Percentiles rank a stretch among this genome's conserved stretches.
Evolutionary conservation across 2,113 vertebrate genomes (phyloP).

Genomic region (Telmatochromis sp.): DNA sequence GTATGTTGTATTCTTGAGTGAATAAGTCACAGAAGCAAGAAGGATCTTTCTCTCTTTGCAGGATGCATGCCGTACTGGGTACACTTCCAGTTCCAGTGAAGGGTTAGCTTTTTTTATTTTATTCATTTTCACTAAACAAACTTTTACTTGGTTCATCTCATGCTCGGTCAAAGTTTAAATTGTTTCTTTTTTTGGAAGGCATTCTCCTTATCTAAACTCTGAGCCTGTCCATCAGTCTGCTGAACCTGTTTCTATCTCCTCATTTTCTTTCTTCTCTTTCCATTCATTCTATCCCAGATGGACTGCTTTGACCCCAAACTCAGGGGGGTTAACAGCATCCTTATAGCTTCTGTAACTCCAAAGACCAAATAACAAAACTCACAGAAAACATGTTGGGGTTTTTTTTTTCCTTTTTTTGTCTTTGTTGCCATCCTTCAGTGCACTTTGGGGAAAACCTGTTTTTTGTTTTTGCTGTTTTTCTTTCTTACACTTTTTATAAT

Average conservation of each 20-base stretch:
- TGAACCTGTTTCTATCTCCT: background rate
- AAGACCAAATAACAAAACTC: background rate
- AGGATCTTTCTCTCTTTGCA: background rate
- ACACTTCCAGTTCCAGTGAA: background rate
- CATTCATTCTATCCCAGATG: conserved; percentile 14
- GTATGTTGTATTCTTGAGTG: background rate
- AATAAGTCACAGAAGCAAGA: background rate
- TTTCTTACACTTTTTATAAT: background rate
- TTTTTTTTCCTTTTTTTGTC: background rate
- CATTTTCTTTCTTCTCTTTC: background rate
- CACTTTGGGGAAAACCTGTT: background rate
- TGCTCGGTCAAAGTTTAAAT: conserved; percentile 25
- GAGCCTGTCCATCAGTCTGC: background rate
- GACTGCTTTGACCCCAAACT: conserved; percentile 14
- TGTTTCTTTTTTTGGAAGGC: background rate
- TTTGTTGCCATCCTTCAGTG: background rate
- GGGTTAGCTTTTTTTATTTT: background rate
- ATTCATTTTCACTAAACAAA: background rate
- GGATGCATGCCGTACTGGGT: background rate
- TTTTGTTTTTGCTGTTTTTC: background rate
- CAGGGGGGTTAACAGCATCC: conserved; percentile 39
- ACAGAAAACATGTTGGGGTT: background rate
- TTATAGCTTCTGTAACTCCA: background rate
- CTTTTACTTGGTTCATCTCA: background rate
- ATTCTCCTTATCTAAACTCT: background rate